phyloP scores from a whole-genome alignment of 2,888 invertebrate species.

The Leucophora obtusa region DNA sequence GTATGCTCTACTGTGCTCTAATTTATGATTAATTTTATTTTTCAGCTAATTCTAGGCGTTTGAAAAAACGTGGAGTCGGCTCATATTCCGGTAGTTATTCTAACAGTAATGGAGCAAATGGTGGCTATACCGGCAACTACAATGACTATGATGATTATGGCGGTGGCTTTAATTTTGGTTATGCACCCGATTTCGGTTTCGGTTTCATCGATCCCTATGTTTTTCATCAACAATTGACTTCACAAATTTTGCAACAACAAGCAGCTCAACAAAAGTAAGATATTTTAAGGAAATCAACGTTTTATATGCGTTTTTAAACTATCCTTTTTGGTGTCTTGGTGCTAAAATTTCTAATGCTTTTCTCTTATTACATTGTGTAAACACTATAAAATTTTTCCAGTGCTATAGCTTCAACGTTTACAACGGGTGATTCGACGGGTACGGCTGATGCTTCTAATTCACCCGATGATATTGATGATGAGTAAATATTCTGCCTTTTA shows the following conservation, averaged over 20 bases:
- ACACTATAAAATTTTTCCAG: slow-evolving; percentile 57
- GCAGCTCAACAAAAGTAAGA: slow-evolving; percentile 74
- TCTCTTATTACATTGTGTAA: not conserved
- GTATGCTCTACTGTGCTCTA: too few relatives aligned
- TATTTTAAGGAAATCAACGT: not conserved
- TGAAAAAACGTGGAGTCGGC: slow-evolving; percentile 63
- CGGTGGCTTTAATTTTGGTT: slow-evolving; percentile 63
- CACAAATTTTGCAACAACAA: slow-evolving; percentile 74
- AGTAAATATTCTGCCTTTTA: slow-evolving; percentile 71
- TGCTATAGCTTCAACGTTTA: slow-evolving; percentile 67
- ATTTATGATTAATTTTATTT: too few relatives aligned
- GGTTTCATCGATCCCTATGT: slow-evolving; percentile 73
- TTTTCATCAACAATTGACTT: slow-evolving; percentile 75
- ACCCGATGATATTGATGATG: slow-evolving; percentile 69
- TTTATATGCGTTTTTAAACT: slow-evolving; percentile 5
- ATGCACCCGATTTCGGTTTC: slow-evolving; percentile 70
- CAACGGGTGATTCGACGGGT: slow-evolving; percentile 74
- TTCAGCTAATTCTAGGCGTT: slow-evolving; percentile 47
- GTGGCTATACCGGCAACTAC: slow-evolving; percentile 61
- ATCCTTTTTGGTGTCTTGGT: slow-evolving; percentile 13
- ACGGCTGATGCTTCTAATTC: slow-evolving; percentile 73
- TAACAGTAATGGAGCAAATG: slow-evolving; percentile 62
- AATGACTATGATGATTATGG: slow-evolving; percentile 63
- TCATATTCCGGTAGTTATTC: slow-evolving; percentile 67
- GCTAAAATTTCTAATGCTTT: slow-evolving; percentile 17